A percentile compares a stretch with the other conserved stretches of the same genome.
Conservation (phyloP, 2,888 invertebrate genomes). For the Cecidostiba fungosa region DNA sequence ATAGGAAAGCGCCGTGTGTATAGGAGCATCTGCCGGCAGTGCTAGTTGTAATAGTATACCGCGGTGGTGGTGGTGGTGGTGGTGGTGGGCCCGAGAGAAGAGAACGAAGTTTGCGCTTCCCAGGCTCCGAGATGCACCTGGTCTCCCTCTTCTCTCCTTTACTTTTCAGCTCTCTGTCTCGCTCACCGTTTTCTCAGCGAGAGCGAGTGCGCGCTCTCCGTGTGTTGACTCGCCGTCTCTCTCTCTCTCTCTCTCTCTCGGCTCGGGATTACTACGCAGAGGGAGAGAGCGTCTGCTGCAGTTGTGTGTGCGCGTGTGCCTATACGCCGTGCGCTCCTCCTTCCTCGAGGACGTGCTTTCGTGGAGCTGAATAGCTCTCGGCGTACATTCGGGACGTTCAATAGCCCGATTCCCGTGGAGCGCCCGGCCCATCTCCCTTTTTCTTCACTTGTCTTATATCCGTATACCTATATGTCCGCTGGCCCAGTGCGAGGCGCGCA, state of each 20-base stretch:
- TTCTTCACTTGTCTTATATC: constrained; percentile 31
- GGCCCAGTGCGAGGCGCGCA: not conserved
- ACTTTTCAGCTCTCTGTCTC: constrained; percentile 58
- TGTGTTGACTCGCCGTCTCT: constrained; percentile 35
- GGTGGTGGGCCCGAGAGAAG: constrained; percentile 57
- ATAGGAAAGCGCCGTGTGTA: constrained; percentile 21
- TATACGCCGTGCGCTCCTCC: constrained; percentile 66
- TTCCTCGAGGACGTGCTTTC: constrained; percentile 73
- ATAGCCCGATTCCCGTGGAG: constrained; percentile 69
- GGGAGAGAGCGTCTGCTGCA: constrained; percentile 58
- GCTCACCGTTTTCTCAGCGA: constrained; percentile 60
- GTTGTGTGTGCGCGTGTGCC: constrained; percentile 31
- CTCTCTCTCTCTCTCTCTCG: constrained; percentile 20
- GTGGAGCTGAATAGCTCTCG: constrained; percentile 76
- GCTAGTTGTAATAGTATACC: not conserved
- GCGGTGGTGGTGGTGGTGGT: not conserved
- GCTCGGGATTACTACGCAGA: constrained; percentile 48
- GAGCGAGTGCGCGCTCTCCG: constrained; percentile 23
- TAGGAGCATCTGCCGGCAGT: constrained; percentile 51
- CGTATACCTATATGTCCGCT: no score
- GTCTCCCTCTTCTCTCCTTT: constrained; percentile 69
- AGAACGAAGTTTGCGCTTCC: constrained; percentile 77
- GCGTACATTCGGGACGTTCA: constrained; percentile 68
- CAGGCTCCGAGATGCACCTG: constrained; percentile 80
- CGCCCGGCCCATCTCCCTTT: constrained; percentile 25